These are phyloP conservation scores for Sterna hirundo DNA, from an alignment of 2,113 vertebrate genomes.

Conservation along the genomic window DNA sequence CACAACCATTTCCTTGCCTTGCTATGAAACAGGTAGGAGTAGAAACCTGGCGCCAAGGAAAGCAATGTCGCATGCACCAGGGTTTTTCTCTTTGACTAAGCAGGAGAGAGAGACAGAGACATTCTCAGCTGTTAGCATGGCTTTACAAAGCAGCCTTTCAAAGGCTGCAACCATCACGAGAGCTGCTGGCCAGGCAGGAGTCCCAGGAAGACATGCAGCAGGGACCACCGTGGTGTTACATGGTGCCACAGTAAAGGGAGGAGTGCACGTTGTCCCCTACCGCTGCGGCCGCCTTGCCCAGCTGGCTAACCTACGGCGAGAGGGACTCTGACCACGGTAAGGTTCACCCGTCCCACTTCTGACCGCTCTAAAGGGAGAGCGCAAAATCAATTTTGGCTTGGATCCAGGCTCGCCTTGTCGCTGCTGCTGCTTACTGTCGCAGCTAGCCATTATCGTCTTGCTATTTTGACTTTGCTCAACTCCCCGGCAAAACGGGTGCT, in stretches of 20 bases:
- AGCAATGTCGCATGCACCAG: not conserved
- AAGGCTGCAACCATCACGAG: not conserved
- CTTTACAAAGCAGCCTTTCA: not conserved
- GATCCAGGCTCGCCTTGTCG: not conserved
- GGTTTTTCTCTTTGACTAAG: not conserved
- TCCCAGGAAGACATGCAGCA: not conserved
- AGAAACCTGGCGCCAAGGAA: not conserved
- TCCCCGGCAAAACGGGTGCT: not conserved
- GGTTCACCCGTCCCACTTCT: not conserved
- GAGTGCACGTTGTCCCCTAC: accelerated
- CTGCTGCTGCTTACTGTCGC: not conserved
- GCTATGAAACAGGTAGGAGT: not conserved
- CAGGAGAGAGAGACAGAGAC: not conserved
- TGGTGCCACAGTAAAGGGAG: not conserved
- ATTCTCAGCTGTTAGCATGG: not conserved
- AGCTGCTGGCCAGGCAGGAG: not conserved
- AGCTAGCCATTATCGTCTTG: not conserved
- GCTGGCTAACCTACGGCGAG: accelerated
- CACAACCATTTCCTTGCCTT: not conserved
- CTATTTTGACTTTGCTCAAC: not conserved
- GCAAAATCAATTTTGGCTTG: not conserved
- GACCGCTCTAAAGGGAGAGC: not conserved
- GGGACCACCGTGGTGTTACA: not conserved
- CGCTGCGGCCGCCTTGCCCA: not conserved
- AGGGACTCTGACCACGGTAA: not conserved